Percentiles rank a stretch among this genome's conserved stretches.
These are phyloP conservation scores for Mixornis gularis DNA, from an alignment of 2,113 vertebrate species.

Conservation along the genomic window DNA sequence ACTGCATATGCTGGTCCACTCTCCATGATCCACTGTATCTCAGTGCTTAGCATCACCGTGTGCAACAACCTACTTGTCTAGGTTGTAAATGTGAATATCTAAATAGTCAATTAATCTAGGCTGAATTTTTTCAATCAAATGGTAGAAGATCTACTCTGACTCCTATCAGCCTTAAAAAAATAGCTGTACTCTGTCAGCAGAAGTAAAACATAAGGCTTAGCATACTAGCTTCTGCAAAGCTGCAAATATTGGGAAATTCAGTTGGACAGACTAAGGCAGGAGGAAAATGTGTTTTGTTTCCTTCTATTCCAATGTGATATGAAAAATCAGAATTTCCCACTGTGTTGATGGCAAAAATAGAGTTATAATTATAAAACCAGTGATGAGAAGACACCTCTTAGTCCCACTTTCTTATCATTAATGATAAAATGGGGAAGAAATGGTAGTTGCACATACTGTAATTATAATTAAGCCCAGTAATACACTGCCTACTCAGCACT, in stretches of 20 bases:
- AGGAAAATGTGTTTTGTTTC: background rate
- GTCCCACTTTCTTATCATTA: background rate
- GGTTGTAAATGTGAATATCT: background rate
- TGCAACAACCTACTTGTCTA: background rate
- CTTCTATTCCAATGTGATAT: background rate
- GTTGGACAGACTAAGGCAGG: background rate
- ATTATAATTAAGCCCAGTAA: background rate
- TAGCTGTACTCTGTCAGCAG: background rate
- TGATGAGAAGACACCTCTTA: background rate
- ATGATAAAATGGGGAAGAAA: background rate
- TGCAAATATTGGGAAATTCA: background rate
- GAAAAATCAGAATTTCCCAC: background rate
- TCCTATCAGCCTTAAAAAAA: background rate
- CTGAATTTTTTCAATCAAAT: background rate
- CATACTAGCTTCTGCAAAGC: background rate
- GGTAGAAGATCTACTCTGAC: background rate
- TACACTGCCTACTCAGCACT: background rate
- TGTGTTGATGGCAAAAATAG: background rate
- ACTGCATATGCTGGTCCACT: background rate
- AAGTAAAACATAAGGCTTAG: background rate
- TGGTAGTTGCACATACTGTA: background rate
- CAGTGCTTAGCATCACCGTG: background rate
- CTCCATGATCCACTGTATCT: background rate
- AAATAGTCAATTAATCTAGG: background rate
- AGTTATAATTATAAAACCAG: background rate